phyloP scores from a whole-genome alignment of 2,113 vertebrate genomes.

The Hemiprocne comata region DNA sequence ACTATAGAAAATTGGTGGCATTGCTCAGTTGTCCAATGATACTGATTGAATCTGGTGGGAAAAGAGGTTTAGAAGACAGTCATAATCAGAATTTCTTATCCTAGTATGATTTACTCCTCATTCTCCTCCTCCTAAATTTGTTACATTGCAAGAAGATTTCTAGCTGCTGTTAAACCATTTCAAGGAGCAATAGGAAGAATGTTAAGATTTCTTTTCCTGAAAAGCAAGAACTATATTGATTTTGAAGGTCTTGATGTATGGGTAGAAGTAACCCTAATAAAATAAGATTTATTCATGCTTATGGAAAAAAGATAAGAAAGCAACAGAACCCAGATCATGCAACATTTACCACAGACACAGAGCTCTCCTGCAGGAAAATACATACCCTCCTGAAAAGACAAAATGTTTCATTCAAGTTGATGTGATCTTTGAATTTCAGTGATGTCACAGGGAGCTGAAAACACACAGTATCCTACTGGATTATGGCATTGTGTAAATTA shows the following conservation, averaged over 20 bases:
- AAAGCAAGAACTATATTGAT: neutral
- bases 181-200: neutral
- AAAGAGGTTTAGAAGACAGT: neutral
- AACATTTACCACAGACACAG: neutral
- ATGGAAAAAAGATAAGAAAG: neutral
- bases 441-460: neutral
- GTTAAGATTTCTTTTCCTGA: neutral
- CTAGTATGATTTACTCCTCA: neutral
- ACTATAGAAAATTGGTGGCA: neutral
- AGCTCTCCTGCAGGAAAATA: neutral
- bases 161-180: neutral
- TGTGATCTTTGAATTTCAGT: neutral
- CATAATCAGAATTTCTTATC: neutral
- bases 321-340: neutral
- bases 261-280: neutral
- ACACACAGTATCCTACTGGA: neutral
- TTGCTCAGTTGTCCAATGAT: neutral
- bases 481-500: neutral
- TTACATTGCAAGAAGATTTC: neutral
- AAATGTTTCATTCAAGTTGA: neutral
- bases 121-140: neutral
- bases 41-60: neutral
- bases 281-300: neutral
- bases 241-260: neutral
- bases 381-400: neutral